Evolutionary conservation across 2,888 invertebrate genomes (phyloP).

Genomic region (Leucoptera coffeella): DNA sequence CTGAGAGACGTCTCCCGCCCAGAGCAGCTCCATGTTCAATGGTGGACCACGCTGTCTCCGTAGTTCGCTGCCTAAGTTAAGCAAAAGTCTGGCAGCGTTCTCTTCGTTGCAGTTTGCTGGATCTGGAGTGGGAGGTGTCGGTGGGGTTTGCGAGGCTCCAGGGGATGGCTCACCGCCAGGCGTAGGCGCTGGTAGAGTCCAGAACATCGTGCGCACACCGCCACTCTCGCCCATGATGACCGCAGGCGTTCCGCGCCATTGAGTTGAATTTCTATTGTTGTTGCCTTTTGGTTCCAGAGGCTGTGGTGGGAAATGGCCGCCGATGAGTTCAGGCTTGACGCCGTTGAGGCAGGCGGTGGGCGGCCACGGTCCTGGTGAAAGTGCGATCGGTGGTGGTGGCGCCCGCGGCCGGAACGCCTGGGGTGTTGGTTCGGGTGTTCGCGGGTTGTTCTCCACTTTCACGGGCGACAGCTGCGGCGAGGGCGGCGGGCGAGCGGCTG

Average conservation of each 20-base stretch:
- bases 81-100: constrained; percentile 62
- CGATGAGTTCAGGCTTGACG: constrained; percentile 77
- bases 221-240: constrained; percentile 93
- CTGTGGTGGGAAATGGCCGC: constrained; percentile 50
- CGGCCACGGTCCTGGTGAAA: constrained; percentile 47
- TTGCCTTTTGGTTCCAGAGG: constrained; percentile 31
- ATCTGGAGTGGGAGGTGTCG: constrained; percentile 50
- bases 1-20: constrained; percentile 85
- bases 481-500: constrained; percentile 14
- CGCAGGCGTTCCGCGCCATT: constrained; percentile 68
- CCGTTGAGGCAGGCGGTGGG: constrained; percentile 66
- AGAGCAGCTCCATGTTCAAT: constrained; percentile 85
- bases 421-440: constrained; percentile 20
- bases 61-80: constrained; percentile 69
- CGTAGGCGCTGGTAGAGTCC: constrained; percentile 55
- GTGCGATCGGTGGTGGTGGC: constrained; percentile 30
- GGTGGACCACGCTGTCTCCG: constrained; percentile 60
- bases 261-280: constrained; percentile 25
- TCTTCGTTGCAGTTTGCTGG: constrained; percentile 51
- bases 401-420: constrained; percentile 31
- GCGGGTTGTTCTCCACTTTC: constrained; percentile 28
- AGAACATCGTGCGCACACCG: constrained; percentile 70
- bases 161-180: constrained; percentile 43
- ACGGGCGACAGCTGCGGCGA: constrained; percentile 35
- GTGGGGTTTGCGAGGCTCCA: constrained; percentile 46